phyloP scores from a whole-genome alignment of 2,113 vertebrate genomes.

The Sander vitreus region DNA sequence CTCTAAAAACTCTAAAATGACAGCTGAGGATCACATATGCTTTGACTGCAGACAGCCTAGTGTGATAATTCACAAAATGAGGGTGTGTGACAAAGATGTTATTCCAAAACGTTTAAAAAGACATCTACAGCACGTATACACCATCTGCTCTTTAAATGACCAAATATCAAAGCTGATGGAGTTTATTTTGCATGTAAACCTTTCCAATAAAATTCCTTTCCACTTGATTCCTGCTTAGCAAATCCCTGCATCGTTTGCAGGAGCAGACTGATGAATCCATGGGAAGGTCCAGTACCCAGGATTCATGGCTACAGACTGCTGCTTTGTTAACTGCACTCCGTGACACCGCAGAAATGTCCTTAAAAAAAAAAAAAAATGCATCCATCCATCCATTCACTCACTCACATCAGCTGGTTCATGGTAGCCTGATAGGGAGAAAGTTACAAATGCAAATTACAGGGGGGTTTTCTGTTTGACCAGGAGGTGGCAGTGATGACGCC shows the following conservation, averaged over 20 bases:
- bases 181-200: slow-evolving; percentile 42
- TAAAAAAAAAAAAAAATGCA: background rate
- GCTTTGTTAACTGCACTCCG: slow-evolving; percentile 9
- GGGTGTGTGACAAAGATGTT: slow-evolving; percentile 5
- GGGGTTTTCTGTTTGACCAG: slow-evolving; percentile 44
- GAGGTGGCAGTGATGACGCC: slow-evolving; percentile 38
- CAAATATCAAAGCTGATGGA: background rate
- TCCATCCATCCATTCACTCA: slow-evolving; percentile 13
- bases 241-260: slow-evolving; percentile 21
- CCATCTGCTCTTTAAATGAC: slow-evolving; percentile 30
- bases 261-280: slow-evolving; percentile 3
- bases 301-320: slow-evolving; percentile 10
- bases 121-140: slow-evolving; percentile 27
- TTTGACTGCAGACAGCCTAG: slow-evolving; percentile 37
- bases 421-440: background rate
- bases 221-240: background rate
- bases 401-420: slow-evolving; percentile 20
- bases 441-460: background rate
- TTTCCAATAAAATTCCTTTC: slow-evolving; percentile 27
- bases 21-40: slow-evolving; percentile 2
- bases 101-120: slow-evolving; percentile 29
- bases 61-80: slow-evolving; percentile 27
- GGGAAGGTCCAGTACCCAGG: slow-evolving; percentile 34
- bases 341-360: slow-evolving; percentile 18
- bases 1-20: slow-evolving; percentile 45